Base-by-base conservation (phyloP, 1,140 invertebrate species). In the Coelopa frigida region DNA sequence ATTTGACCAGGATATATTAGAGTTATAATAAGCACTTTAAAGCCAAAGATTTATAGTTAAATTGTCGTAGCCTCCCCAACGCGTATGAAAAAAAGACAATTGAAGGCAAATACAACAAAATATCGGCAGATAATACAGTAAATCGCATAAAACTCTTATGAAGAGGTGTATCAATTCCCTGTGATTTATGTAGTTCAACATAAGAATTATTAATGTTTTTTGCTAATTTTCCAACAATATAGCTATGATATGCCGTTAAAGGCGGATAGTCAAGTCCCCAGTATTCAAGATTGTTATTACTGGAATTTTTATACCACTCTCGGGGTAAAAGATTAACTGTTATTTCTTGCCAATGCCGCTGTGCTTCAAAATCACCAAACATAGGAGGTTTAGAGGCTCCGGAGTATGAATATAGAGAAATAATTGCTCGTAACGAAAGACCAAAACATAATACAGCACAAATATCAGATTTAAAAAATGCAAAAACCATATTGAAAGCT, bases 201-300 rank as follows among this genome's bases (percentile, higher is more conserved):
- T 78, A 90, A 22, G 81, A 73, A 0, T 80, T 77, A 56, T 91
- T 79, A 2, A 87, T 55, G 27, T 61, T 59, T 20, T 77, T 70
- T 0, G 85, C 85, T 0, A 94, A 59, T 26, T 74, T 62, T 1
- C 91, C 94, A 70, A 85, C 76, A 0, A 91, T 26, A 42, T 81
- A 84, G 70, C 92, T 98, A 71, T 99, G 97, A 70, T 98, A 99
- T 0, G 96, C 95, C 3, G 96, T 98, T 7, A 99, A 70, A 2
- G 96, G 97, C 0, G 97, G 97, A 72, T 99, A 99, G 72, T 99
- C 97, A 26, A 99, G 72, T 2, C 97, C 97, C 97, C 97, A 99
- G 61, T 99, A 99, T 41, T 82, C 71, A 11, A 99, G 73, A 73
- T 99, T 84, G 73, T 99, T 99, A 38, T 85, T 71, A 1, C 81